Evolutionary conservation across 2,888 invertebrate species (phyloP).

Genomic region (Smittia sp.): DNA sequence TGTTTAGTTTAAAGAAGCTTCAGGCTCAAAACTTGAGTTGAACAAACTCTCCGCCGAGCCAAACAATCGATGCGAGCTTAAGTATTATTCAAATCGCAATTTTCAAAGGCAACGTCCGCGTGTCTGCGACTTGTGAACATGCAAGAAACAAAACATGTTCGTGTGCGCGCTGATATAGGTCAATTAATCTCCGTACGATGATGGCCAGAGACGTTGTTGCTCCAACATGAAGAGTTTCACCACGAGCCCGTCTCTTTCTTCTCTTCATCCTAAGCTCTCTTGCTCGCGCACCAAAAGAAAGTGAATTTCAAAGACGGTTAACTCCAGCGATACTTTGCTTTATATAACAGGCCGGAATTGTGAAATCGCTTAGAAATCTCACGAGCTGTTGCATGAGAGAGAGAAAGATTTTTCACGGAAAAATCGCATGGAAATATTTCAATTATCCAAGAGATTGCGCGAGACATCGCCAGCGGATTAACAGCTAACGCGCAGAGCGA

Average conservation of each 20-base stretch:
- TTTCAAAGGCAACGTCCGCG: constrained; percentile 1
- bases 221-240: constrained; percentile 21
- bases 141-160: constrained; percentile 19
- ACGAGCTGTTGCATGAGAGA: not conserved
- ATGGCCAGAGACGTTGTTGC: not conserved
- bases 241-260: not conserved
- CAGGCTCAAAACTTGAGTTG: too few relatives aligned
- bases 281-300: constrained; percentile 23
- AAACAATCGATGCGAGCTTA: too few relatives aligned
- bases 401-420: not conserved
- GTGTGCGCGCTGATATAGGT: constrained; percentile 20
- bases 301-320: constrained; percentile 34
- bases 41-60: too few relatives aligned
- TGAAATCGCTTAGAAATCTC: constrained; percentile 35
- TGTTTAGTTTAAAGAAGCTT: too few relatives aligned
- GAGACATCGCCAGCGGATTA: too few relatives aligned
- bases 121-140: too few relatives aligned
- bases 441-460: too few relatives aligned
- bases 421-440: too few relatives aligned
- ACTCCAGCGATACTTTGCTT: constrained; percentile 15
- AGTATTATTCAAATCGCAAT: not conserved
- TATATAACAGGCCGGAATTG: constrained; percentile 41
- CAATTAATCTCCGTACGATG: not conserved
- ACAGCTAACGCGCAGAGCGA: too few relatives aligned
- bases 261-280: constrained; percentile 14